A percentile compares a stretch with the other conserved stretches of the same genome.
Evolutionary conservation across 2,797 vertebrate genomes (phyloP).

Genomic region (Alosa sapidissima): DNA sequence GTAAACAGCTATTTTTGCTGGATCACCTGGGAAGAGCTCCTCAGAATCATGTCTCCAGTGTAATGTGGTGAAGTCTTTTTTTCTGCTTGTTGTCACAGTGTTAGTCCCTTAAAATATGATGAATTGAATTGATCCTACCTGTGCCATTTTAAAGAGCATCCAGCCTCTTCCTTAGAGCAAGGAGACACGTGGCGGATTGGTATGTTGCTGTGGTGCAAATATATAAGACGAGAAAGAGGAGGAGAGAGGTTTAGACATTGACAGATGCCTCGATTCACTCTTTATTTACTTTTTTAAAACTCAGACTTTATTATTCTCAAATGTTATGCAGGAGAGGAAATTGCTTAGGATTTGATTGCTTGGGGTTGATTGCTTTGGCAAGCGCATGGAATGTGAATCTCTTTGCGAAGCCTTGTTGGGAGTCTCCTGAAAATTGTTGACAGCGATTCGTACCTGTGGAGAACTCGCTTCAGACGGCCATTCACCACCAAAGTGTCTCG

Average conservation of each 20-base stretch:
- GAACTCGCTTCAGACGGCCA: background rate
- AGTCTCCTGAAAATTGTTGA: background rate
- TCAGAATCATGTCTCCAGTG: background rate
- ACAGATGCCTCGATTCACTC: conserved; percentile 7
- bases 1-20: background rate
- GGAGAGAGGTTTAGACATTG: conserved; percentile 20
- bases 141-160: background rate
- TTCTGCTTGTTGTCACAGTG: background rate
- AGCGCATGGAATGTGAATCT: conserved; percentile 6
- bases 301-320: conserved; percentile 3
- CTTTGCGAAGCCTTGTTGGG: background rate
- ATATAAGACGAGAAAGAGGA: background rate
- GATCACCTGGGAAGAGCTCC: too few relatives aligned
- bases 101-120: conserved; percentile 15
- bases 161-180: background rate
- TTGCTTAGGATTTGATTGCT: conserved; percentile 15
- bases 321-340: background rate
- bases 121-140: background rate
- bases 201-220: background rate
- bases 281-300: conserved; percentile 18
- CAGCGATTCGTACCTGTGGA: background rate
- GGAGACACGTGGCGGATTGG: background rate
- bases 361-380: conserved; percentile 8
- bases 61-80: background rate
- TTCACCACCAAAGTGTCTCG: background rate